Percentiles rank a stretch among this genome's conserved stretches.
These are phyloP conservation scores for Brachyalestes nurse DNA, from an alignment of 2,797 vertebrate species.

Conservation along the genomic window DNA sequence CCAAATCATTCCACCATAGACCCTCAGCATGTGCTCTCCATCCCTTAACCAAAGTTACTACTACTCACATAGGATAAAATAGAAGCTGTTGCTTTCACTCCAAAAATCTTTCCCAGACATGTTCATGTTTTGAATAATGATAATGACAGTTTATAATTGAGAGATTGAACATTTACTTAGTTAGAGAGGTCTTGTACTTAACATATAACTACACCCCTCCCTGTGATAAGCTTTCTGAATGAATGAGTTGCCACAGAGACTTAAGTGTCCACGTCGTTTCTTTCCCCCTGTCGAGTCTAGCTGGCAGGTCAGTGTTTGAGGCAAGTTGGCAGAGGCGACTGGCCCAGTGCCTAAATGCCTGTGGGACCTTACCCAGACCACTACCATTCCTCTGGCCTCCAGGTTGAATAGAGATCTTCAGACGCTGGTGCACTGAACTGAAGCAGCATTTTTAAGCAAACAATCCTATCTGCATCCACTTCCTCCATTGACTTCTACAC, in stretches of 20 bases:
- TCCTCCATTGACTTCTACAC: conserved; percentile 42
- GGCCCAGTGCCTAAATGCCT: conserved; percentile 73
- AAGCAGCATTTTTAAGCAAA: conserved; percentile 78
- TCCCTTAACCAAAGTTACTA: too few species aligned
- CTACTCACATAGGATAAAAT: too few species aligned
- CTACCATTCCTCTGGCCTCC: conserved; percentile 69
- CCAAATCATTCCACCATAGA: too few species aligned
- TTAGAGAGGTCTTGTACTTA: conserved; percentile 81
- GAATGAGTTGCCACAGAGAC: conserved; percentile 59
- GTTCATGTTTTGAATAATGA: conserved; percentile 55
- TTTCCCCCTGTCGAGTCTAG: conserved; percentile 64
- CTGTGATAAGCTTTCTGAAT: conserved; percentile 59
- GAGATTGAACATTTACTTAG: too few species aligned
- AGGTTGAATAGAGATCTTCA: conserved; percentile 69
- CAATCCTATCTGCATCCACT: conserved; percentile 81
- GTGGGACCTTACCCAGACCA: conserved; percentile 57
- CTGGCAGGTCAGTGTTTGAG: conserved; percentile 65
- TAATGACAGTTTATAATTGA: too few species aligned
- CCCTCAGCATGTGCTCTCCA: too few species aligned
- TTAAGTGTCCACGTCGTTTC: conserved; percentile 57
- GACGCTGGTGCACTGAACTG: conserved; percentile 79
- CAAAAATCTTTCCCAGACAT: too few species aligned
- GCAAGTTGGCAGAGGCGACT: conserved; percentile 73
- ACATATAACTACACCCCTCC: conserved; percentile 68
- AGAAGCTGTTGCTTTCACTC: too few species aligned